Conservation (phyloP, 2,888 invertebrate species). For the Meghimatium bilineatum region DNA sequence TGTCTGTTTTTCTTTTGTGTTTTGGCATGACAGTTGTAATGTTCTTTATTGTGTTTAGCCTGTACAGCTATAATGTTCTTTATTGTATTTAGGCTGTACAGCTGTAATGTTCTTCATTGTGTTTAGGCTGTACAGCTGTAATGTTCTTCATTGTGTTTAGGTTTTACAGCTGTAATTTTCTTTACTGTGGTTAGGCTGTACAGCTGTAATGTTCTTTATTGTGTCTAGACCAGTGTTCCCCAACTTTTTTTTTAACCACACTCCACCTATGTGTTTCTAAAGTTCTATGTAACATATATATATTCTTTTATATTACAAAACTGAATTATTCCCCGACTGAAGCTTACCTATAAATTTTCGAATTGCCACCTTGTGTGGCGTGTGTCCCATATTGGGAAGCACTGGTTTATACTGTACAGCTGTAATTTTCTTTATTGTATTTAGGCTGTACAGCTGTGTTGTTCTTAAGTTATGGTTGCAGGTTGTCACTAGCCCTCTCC, state of each 20-base stretch:
- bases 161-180: not conserved
- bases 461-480: too few relatives aligned
- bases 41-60: not conserved
- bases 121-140: not conserved
- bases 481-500: too few relatives aligned
- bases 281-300: too few relatives aligned
- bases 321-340: too few relatives aligned
- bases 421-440: not conserved
- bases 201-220: not conserved
- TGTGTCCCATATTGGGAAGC: too few relatives aligned
- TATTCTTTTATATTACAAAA: too few relatives aligned
- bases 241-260: too few relatives aligned
- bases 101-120: not conserved
- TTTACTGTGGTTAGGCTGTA: not conserved
- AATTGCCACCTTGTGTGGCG: too few relatives aligned
- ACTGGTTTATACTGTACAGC: too few relatives aligned
- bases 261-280: too few relatives aligned
- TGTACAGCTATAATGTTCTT: not conserved
- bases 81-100: not conserved
- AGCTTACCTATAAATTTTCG: too few relatives aligned
- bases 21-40: not conserved
- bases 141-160: not conserved
- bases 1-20: not conserved
- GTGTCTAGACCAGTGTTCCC: not conserved
- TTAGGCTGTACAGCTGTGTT: not conserved